These are phyloP conservation scores for Pseudomugil tenellus DNA, from an alignment of 2,797 vertebrate genomes.

Conservation along the genomic window DNA sequence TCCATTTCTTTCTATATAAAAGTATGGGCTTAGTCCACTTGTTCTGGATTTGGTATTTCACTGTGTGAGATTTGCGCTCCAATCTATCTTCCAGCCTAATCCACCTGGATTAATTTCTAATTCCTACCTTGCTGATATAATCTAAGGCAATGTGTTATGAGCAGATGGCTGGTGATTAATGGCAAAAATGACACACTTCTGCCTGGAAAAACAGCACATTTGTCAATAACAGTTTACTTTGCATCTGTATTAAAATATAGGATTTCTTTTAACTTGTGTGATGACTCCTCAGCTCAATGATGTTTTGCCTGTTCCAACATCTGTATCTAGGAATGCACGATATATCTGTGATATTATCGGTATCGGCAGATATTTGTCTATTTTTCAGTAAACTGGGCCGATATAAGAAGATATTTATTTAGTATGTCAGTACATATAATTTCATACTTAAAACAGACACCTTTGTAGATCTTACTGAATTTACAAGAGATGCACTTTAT, in stretches of 20 bases:
- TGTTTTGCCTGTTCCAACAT: background rate
- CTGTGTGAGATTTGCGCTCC: conserved; percentile 59
- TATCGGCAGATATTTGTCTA: no score
- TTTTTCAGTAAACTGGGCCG: no score
- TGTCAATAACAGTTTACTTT: conserved; percentile 4
- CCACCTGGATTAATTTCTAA: conserved; percentile 75
- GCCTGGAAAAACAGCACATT: conserved; percentile 8
- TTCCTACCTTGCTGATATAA: conserved; percentile 68
- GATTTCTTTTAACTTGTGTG: background rate
- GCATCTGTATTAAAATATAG: background rate
- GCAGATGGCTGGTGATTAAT: conserved; percentile 67
- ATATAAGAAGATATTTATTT: no score
- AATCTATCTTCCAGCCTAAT: conserved; percentile 72
- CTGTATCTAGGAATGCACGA: no score
- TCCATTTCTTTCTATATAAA: conserved; percentile 12
- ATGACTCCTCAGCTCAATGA: background rate
- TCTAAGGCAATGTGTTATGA: conserved; percentile 67
- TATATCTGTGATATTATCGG: no score
- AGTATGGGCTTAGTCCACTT: conserved; percentile 15
- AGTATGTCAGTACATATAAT: no score
- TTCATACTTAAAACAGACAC: no score
- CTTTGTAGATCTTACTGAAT: no score
- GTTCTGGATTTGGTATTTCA: conserved; percentile 18
- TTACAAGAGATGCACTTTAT: no score
- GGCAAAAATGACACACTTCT: conserved; percentile 29